Percentiles rank a stretch among this genome's conserved stretches.
phyloP scores from a whole-genome alignment of 2,113 vertebrate species.

The Passer montanus region DNA sequence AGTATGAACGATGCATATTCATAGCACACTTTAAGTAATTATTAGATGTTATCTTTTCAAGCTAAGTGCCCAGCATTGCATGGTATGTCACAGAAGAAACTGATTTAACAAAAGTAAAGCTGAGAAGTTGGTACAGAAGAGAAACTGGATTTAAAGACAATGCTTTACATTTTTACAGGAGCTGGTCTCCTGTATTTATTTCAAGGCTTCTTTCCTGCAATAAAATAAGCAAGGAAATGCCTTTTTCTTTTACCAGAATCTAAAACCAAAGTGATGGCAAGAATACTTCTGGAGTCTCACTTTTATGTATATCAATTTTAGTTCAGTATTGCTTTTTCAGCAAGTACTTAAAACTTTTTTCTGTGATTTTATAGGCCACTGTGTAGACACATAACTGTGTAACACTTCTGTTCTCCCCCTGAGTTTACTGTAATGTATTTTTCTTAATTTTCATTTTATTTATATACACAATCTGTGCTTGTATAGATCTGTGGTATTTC shows the following conservation, averaged over 20 bases:
- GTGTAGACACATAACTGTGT: not conserved
- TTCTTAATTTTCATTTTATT: not conserved
- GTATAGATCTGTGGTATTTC: not conserved
- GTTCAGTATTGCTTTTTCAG: not conserved
- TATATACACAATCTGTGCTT: not conserved
- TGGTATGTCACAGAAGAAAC: not conserved
- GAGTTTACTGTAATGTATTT: not conserved
- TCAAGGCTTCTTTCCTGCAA: not conserved
- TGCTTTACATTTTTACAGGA: not conserved
- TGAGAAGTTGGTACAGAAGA: not conserved
- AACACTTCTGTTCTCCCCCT: not conserved
- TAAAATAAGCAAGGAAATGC: not conserved
- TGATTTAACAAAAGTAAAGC: not conserved
- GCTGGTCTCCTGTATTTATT: not conserved
- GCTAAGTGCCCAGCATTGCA: not conserved
- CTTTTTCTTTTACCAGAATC: not conserved
- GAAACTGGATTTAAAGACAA: not conserved
- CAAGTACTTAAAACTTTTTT: not conserved
- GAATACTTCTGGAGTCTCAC: not conserved
- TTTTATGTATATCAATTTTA: not conserved
- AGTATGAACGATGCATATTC: not conserved
- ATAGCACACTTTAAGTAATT: not conserved
- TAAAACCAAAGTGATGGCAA: not conserved
- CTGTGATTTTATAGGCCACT: not conserved
- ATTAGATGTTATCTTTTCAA: not conserved